A percentile compares a stretch with the other conserved stretches of the same genome.
phyloP scores from a whole-genome alignment of 2,797 vertebrate genomes.

The Pelobates cultripes region DNA sequence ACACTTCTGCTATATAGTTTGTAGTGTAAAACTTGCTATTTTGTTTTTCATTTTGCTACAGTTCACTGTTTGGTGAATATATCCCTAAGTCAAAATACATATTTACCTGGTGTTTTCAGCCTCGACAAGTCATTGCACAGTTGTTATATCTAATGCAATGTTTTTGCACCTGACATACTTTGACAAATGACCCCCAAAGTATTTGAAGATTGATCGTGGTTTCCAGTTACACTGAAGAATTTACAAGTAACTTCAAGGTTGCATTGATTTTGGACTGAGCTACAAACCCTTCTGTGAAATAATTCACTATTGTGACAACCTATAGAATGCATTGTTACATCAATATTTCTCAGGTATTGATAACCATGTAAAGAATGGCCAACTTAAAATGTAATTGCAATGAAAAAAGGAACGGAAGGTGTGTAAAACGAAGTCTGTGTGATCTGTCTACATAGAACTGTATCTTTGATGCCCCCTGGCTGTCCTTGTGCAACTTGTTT shows the following conservation, averaged over 20 bases:
- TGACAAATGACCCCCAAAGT: conserved; percentile 47
- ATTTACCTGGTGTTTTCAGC: conserved; percentile 29
- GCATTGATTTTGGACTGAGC: conserved; percentile 46
- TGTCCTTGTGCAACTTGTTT: conserved; percentile 39
- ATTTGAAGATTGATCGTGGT: conserved; percentile 38
- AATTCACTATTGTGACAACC: conserved; percentile 47
- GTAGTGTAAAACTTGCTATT: no score
- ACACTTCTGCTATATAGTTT: no score
- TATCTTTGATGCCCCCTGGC: conserved; percentile 56
- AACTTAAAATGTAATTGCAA: not conserved
- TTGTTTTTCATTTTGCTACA: no score
- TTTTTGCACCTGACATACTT: conserved; percentile 32
- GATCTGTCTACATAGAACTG: conserved; percentile 45
- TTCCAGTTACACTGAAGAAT: conserved; percentile 44
- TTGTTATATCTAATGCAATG: conserved; percentile 26
- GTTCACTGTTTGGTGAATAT: no score
- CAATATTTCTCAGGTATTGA: conserved; percentile 44
- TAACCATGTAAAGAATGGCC: conserved; percentile 35
- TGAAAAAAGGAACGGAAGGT: not conserved
- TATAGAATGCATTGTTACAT: conserved; percentile 29
- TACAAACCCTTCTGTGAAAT: conserved; percentile 28
- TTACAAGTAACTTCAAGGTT: conserved; percentile 47
- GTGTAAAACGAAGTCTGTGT: conserved; percentile 27
- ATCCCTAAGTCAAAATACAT: conserved; percentile 5
- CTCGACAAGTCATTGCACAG: conserved; percentile 12